Percentiles rank a stretch among this genome's conserved stretches.
Conservation (phyloP, 2,113 vertebrate species). For the Casuarius casuarius region DNA sequence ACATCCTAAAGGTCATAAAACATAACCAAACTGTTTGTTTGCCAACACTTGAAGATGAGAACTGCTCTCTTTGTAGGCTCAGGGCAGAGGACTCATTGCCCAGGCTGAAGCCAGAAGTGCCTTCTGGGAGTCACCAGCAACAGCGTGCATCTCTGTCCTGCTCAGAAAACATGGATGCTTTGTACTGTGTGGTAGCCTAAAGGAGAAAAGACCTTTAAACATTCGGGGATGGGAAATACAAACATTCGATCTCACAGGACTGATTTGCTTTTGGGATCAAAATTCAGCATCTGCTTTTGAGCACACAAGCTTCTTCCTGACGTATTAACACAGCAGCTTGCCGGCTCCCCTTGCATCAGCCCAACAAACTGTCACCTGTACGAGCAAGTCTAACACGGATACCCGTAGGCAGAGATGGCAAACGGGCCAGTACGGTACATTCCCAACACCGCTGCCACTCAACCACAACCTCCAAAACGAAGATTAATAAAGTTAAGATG, state of each 20-base stretch:
- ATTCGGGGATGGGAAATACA: not conserved
- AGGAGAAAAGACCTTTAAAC: not conserved
- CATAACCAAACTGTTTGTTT: not conserved
- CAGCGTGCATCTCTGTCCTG: not conserved
- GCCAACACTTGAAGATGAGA: not conserved
- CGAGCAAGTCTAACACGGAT: not conserved
- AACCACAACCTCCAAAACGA: not conserved
- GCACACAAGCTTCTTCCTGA: not conserved
- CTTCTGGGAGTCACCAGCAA: not conserved
- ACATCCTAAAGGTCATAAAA: not conserved
- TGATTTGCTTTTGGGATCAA: not conserved
- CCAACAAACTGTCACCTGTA: not conserved
- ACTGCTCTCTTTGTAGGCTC: not conserved
- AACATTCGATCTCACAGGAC: not conserved
- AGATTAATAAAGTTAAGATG: not conserved
- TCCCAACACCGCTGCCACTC: not conserved
- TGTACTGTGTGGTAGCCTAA: not conserved
- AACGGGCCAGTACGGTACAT: not conserved
- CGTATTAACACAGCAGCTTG: not conserved
- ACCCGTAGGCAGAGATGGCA: not conserved
- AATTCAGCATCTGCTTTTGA: not conserved
- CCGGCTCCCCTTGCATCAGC: not conserved
- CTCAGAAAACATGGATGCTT: not conserved
- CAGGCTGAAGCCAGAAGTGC: not conserved
- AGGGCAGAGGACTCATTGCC: not conserved